Evolutionary conservation across 2,113 vertebrate species (phyloP).

Genomic region (Platycercus adscitus): DNA sequence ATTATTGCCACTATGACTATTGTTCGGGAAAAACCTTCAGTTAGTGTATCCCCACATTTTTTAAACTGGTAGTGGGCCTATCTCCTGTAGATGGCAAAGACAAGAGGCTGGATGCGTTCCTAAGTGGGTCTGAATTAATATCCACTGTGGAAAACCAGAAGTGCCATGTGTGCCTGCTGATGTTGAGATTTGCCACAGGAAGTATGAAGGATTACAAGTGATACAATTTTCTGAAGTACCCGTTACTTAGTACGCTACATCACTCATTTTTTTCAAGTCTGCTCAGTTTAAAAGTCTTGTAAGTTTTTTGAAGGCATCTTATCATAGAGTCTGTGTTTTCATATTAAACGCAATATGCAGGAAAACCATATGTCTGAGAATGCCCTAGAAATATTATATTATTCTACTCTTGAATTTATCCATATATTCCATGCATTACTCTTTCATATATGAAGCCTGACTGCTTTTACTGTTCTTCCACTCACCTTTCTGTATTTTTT

Average conservation of each 20-base stretch:
- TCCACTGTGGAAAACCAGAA: neutral
- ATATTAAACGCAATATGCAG: neutral
- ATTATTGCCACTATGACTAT: neutral
- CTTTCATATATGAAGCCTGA: neutral
- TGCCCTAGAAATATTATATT: neutral
- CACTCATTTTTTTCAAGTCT: neutral
- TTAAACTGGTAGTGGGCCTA: neutral
- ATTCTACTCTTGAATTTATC: neutral
- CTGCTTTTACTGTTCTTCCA: neutral
- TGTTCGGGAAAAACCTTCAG: neutral
- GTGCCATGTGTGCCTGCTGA: neutral
- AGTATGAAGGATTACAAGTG: neutral
- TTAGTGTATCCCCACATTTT: neutral
- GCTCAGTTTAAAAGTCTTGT: neutral
- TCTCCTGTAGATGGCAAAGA: neutral
- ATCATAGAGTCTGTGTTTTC: neutral
- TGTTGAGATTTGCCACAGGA: neutral
- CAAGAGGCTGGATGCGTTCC: fast-evolving
- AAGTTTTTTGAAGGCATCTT: neutral
- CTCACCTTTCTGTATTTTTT: neutral
- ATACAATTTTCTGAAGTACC: neutral
- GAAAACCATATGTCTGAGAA: neutral
- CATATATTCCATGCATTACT: neutral
- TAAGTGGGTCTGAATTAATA: neutral
- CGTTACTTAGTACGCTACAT: neutral